Evolutionary conservation across 2,797 vertebrate genomes (phyloP).

Genomic region (Scomberomorus guttatus): DNA sequence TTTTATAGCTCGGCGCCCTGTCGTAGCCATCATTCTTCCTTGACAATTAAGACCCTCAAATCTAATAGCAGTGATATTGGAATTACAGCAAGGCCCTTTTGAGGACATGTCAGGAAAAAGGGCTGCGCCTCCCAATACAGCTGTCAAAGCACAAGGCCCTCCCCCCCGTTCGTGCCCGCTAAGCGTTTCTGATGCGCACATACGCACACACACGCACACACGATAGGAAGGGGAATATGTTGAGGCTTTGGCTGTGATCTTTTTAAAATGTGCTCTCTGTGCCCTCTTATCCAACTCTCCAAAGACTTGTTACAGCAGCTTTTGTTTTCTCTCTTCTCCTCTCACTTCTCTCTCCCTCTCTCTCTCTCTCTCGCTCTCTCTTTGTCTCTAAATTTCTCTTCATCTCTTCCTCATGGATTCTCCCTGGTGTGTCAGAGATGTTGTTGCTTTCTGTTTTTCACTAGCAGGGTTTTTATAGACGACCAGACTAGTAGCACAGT

Average conservation of each 20-base stretch:
- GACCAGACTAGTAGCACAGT: constrained; percentile 58
- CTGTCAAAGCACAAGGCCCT: constrained; percentile 77
- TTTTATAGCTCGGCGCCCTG: constrained; percentile 77
- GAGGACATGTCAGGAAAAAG: constrained; percentile 74
- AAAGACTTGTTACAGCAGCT: constrained; percentile 83
- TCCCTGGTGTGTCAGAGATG: constrained; percentile 80
- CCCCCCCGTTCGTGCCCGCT: constrained; percentile 58
- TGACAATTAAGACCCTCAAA: constrained; percentile 88
- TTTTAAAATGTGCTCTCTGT: constrained; percentile 80
- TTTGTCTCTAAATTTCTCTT: constrained; percentile 83
- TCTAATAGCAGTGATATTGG: constrained; percentile 87
- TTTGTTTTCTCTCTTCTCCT: constrained; percentile 80
- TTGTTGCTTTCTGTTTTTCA: constrained; percentile 75
- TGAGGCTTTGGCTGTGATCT: constrained; percentile 80
- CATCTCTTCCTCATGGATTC: constrained; percentile 81
- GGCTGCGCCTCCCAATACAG: constrained; percentile 76
- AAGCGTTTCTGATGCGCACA: constrained; percentile 62
- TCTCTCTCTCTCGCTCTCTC: constrained; percentile 57
- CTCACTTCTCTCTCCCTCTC: constrained; percentile 62
- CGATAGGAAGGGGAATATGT: constrained; percentile 72
- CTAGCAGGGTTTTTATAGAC: constrained; percentile 46
- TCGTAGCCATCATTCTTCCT: constrained; percentile 85
- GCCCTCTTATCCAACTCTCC: constrained; percentile 82
- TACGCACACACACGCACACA: constrained; percentile 40
- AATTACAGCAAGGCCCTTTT: constrained; percentile 83